Percentiles rank a stretch among this genome's conserved stretches.
phyloP scores from a whole-genome alignment of 2,113 vertebrate genomes.

The Oryzias celebensis region DNA sequence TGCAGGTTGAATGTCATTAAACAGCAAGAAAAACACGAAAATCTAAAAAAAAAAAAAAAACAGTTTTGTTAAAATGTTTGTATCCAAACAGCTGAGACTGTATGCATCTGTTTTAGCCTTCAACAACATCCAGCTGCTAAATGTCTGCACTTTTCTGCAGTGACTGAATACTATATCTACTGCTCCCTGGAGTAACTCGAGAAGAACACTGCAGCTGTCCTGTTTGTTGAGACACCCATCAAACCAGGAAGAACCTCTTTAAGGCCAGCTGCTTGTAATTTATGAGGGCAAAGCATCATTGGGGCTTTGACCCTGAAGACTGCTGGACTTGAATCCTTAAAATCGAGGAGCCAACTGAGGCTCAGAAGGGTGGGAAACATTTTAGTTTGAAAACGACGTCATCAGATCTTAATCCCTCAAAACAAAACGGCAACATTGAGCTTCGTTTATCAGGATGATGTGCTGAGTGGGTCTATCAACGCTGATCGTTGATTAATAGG shows the following conservation, averaged over 20 bases:
- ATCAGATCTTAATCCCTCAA: background rate
- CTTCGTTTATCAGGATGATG: slow-evolving; percentile 7
- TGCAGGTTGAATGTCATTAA: too few relatives aligned
- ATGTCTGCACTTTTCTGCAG: slow-evolving; percentile 5
- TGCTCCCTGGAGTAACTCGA: slow-evolving; percentile 52
- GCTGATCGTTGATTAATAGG: background rate
- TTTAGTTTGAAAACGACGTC: background rate
- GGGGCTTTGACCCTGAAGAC: slow-evolving; percentile 46
- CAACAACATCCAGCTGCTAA: slow-evolving; percentile 15
- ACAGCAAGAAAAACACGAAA: too few relatives aligned
- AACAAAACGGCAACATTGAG: background rate
- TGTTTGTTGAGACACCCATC: slow-evolving; percentile 20
- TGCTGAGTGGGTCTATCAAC: background rate
- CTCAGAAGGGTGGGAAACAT: slow-evolving; percentile 19
- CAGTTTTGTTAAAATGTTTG: too few relatives aligned
- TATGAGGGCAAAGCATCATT: slow-evolving; percentile 43
- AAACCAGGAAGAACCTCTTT: slow-evolving; percentile 22
- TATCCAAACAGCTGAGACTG: too few relatives aligned
- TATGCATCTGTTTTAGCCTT: too few relatives aligned
- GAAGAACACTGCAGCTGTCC: slow-evolving; percentile 36
- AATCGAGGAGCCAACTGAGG: background rate
- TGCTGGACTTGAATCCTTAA: slow-evolving; percentile 16
- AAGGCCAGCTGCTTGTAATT: slow-evolving; percentile 55
- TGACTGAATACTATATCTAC: slow-evolving; percentile 16
- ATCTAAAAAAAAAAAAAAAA: too few relatives aligned